Conservation (phyloP, 2,888 invertebrate genomes). For the Brachypterus glaber region DNA sequence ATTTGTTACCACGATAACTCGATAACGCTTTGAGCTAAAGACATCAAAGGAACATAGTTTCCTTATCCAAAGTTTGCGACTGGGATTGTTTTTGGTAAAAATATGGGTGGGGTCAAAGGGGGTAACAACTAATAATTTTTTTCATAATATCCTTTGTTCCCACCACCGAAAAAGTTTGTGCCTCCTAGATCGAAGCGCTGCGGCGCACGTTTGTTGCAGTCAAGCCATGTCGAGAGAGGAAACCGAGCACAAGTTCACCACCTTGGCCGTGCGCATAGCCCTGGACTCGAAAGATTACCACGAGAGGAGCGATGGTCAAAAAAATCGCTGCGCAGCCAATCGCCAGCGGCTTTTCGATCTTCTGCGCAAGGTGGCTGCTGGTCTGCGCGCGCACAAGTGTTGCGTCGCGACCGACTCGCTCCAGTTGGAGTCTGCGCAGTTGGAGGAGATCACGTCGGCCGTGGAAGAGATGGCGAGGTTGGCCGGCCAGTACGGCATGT, state of each 20-base stretch:
- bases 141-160: no score
- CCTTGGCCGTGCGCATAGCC: background rate
- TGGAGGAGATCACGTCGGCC: slow-evolving; percentile 12
- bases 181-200: no score
- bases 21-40: no score
- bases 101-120: no score
- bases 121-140: no score
- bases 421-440: background rate
- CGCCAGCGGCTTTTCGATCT: background rate
- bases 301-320: background rate
- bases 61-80: no score
- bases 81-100: no score
- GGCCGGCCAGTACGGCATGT: slow-evolving; percentile 17
- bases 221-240: slow-evolving; percentile 3
- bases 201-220: no score
- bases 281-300: background rate
- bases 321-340: background rate
- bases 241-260: background rate
- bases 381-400: slow-evolving; percentile 1
- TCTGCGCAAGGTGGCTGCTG: background rate
- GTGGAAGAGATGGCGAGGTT: slow-evolving; percentile 17
- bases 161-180: no score
- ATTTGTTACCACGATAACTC: no score
- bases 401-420: background rate
- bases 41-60: no score